These are phyloP conservation scores for Actinia equina DNA, from an alignment of 64 coral and sea anemone genomes.

Conservation along the genomic window DNA sequence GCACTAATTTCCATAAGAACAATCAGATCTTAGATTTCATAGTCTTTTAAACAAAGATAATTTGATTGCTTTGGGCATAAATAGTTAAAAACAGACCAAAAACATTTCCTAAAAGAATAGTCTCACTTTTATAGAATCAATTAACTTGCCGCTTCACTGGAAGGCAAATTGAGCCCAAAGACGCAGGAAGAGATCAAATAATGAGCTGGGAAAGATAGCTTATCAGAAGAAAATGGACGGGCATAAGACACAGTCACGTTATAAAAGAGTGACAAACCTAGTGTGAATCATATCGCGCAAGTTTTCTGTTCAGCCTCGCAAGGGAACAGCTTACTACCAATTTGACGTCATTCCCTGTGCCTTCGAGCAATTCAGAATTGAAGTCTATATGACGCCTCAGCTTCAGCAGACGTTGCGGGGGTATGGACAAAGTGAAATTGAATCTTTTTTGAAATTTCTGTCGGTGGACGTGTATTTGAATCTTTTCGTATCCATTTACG, in stretches of 20 bases:
- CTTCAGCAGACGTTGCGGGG: no score
- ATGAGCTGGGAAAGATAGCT: not conserved
- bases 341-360: no score
- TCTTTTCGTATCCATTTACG: no score
- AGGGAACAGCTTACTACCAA: no score
- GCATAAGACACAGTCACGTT: not conserved
- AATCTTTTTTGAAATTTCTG: no score
- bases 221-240: not conserved
- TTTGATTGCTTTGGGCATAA: not conserved
- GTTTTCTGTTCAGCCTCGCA: no score
- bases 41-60: no score
- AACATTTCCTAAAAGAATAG: not conserved
- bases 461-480: no score
- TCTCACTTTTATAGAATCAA: not conserved
- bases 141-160: not conserved
- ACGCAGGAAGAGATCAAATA: not conserved
- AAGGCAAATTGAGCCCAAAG: not conserved
- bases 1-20: not conserved
- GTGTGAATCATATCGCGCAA: no score
- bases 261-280: not conserved
- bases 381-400: no score
- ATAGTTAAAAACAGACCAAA: not conserved
- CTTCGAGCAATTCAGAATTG: no score
- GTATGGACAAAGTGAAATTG: no score
- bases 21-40: not conserved